Evolutionary conservation across 2,113 vertebrate species (phyloP), one percentile per base, ranked within the genome.

Genomic region (Corythoichthys intestinalis): DNA sequence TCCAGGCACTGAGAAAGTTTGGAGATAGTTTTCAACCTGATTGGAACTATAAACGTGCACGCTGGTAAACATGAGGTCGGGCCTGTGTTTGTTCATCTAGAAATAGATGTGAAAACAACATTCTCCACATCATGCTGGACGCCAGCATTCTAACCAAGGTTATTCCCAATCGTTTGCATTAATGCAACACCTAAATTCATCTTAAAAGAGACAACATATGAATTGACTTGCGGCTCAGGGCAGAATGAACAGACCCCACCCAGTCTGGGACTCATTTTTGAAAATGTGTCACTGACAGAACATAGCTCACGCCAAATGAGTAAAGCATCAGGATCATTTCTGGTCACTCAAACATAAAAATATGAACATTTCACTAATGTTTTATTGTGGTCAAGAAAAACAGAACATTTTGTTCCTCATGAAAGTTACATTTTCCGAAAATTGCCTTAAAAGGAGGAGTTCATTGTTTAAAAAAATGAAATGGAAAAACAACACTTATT

Each of bases 101-200:
- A 88, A 87, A 88, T 82, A 88, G 82, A 83, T 71, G 72, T 72
- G 73, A 74, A 85, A 89, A 87, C 78, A 87, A 79, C 74, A 86
- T 83, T 86, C 78, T 76, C 73, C 34, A 64, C 73, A 67, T 70
- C 28, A 71, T 56, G 41, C 49, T n/a, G 54, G 64, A 44, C n/a
- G 73, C 73, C 71, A 54, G 64, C 2, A n/a, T 76, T 71, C 70
- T 60, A 71, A 75, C 76, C 73, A 69, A 67, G 60, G 69, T 72
- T 87, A 83, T 86, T 86, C 73, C 70, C 62, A 77, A 81, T 46
- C 80, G 79, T 81, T 83, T 79, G 67, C 71, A 63, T 70, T 65
- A 62, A 71, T 65, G 68, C 62, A 67, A 52, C 63, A 70, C 70
- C 68, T 61, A 61, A 79, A 82, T 69, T 72, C 54, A 48, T 56